Base-by-base conservation (phyloP, 92 coral and sea anemone species). In the Zoanthus sansibaricus region DNA sequence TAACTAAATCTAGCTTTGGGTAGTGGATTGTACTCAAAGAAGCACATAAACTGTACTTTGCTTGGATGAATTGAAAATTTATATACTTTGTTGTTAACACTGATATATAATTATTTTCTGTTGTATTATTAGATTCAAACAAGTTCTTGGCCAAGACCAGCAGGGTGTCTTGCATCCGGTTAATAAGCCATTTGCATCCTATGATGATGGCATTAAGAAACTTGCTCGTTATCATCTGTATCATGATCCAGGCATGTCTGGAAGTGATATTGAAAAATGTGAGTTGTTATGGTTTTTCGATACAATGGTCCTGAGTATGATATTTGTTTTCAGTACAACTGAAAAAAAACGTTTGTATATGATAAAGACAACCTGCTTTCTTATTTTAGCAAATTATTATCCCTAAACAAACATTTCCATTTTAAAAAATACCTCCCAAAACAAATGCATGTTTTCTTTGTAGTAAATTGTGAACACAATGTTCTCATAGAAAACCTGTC, bases 141-240 rank as follows among this genome's bases (percentile, higher is more conserved):
- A 78, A 61, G 91, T 92, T 15, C 59, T 97, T n/a, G 84, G 87
- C 11, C 95, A 93, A 71, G 99, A 97, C 84, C 99, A 97, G 25
- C 98, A 95, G 79, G 90, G 87, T 6, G 96, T 93, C 58, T 84
- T 86, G 46, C 94, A 83, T 54, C 94, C 97, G 46, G 99, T 92
- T 31, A 94, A 95, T 75, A 90, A 87, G 42, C 94, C 97, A 2
- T 97, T 97, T 78, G 86, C 91, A 78, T 78, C 94, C 10, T 90
- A 83, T 51, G 94, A 92, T 15, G 99, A 97, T 49, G 93, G 94
- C 20, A 78, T 92, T 31, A 97, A 89, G 84, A 92, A 91, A 55
- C 93, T 97, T 1, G 87, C 92, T 30, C 92, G 89, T 33, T 97
- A 94, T 75, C 99, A 97, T 83, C 98, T 97, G 59, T 95, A 89